Evolutionary conservation across 2,888 invertebrate genomes (phyloP), one percentile per base, ranked within the genome.

Genomic region (Drosophila colorata): DNA sequence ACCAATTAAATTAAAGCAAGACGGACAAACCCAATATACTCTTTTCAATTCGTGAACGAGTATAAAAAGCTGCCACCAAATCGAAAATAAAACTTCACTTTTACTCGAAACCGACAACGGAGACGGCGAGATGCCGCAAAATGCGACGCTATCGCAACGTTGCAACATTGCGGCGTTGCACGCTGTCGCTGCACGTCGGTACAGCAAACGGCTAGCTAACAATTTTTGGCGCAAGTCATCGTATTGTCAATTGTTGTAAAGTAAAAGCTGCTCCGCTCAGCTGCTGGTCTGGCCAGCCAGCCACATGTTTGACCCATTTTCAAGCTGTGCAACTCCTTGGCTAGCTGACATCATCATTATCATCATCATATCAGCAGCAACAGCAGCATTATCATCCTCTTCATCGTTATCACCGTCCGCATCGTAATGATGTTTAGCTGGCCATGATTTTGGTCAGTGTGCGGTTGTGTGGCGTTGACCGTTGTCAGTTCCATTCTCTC

Each of bases 291-390:
- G 57, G 28, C 9, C 11, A 13, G 61, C 41, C 63, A 47, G 63
- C 76, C 83, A 71, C 78, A 82, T 70, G 75, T 70, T 66, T 87
- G 85, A 79, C 87, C 84, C 76, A 78, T 80, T 75, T 74, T 48
- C 14, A 2, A 65, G 55, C 47, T 40, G n/a, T 38, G n/a, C 48
- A 18, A 14, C 44, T 53, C 58, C 48, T 51, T 57, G 38, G n/a
- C 57, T 44, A 52, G 31, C 60, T 61, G 57, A 49, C 61, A 61
- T 37, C 56, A 58, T 41, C 48, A 69, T 47, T n/a, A 33, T 44
- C 14, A 43, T 14, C 16, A 52, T 38, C 23, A 20, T 25, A 13
- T 18, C 48, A 41, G 47, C 31, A 23, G 41, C n/a, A n/a, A n/a
- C 43, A 20, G 28, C 25, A n/a, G 25, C 38, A 14, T 41, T 31